Evolutionary conservation across 30 jellyfish, hydroid and myxozoan genomes (phyloP).

Genomic region (Clytia hemisphaerica): DNA sequence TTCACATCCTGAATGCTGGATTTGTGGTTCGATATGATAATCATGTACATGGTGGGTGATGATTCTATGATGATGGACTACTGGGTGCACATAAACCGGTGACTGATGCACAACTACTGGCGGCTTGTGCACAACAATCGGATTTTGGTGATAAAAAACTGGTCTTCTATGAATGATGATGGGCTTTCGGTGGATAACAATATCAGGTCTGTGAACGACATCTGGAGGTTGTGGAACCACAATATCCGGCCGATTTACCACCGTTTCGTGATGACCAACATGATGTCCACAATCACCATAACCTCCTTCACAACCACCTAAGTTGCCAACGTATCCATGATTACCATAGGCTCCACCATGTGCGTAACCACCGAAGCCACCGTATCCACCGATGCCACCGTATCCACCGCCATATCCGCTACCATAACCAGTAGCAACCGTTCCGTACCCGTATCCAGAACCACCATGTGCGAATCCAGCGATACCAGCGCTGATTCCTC

Average conservation of each 20-base stretch:
- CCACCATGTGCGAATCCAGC: slow-evolving; percentile 2
- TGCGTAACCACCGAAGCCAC: slow-evolving; percentile 32
- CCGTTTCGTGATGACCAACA: slow-evolving; percentile 34
- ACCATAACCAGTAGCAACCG: slow-evolving; percentile 32
- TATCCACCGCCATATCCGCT: slow-evolving; percentile 12
- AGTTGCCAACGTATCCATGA: slow-evolving; percentile 7
- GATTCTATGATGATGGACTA: slow-evolving; percentile 60
- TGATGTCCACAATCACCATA: neutral
- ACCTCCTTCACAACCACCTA: neutral
- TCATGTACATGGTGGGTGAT: slow-evolving; percentile 84
- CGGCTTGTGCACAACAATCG: slow-evolving; percentile 82
- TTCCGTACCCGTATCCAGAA: neutral
- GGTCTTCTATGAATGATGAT: slow-evolving; percentile 79
- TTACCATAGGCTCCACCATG: slow-evolving; percentile 28
- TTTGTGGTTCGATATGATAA: slow-evolving; percentile 53
- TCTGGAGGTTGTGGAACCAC: slow-evolving; percentile 81
- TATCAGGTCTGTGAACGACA: slow-evolving; percentile 83
- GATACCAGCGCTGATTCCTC: slow-evolving; percentile 18
- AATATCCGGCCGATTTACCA: slow-evolving; percentile 69
- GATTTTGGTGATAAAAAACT: slow-evolving; percentile 82
- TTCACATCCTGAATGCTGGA: slow-evolving; percentile 52
- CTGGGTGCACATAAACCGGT: slow-evolving; percentile 74
- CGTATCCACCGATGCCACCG: slow-evolving; percentile 10
- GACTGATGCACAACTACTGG: slow-evolving; percentile 79
- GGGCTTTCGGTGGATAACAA: slow-evolving; percentile 82